These are phyloP conservation scores for Deilephila elpenor DNA, from an alignment of 2,888 invertebrate genomes.

Conservation along the genomic window DNA sequence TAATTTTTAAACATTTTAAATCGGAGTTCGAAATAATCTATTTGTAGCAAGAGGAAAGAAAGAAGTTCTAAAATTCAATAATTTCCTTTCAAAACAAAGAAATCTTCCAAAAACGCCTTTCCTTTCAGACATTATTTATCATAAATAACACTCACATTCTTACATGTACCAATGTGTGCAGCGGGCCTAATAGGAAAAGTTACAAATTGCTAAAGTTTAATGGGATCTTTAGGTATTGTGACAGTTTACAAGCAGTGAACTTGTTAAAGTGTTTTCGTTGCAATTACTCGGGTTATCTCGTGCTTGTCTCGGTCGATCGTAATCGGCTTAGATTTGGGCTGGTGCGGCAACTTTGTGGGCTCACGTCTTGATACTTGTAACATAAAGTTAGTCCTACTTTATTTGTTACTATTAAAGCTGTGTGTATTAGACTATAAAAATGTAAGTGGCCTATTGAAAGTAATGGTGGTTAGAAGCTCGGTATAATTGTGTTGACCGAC, in stretches of 20 bases:
- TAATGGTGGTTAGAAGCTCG: too few relatives aligned
- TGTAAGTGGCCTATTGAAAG: too few relatives aligned
- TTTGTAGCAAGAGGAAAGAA: background rate
- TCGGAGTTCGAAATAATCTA: background rate
- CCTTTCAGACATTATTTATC: background rate
- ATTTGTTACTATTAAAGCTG: too few relatives aligned
- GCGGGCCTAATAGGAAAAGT: conserved; percentile 76
- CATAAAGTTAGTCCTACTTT: too few relatives aligned
- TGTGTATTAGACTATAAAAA: too few relatives aligned
- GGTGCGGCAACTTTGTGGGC: background rate
- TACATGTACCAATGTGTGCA: conserved; percentile 61
- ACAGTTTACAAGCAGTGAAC: conserved; percentile 71
- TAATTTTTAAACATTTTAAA: background rate
- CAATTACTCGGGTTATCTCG: conserved; percentile 60
- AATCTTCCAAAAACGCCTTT: background rate
- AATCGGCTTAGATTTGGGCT: conserved; percentile 23
- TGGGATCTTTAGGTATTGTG: conserved; percentile 78
- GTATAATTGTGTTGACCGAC: too few relatives aligned
- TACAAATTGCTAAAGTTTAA: conserved; percentile 78
- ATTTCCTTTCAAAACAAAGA: background rate
- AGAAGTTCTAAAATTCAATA: too few relatives aligned
- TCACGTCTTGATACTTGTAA: background rate
- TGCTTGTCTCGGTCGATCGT: conserved; percentile 34
- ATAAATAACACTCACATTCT: conserved; percentile 35
- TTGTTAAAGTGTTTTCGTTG: conserved; percentile 65